Conservation (phyloP, 64 coral and sea anemone species). For the Cladopsammia gracilis region DNA sequence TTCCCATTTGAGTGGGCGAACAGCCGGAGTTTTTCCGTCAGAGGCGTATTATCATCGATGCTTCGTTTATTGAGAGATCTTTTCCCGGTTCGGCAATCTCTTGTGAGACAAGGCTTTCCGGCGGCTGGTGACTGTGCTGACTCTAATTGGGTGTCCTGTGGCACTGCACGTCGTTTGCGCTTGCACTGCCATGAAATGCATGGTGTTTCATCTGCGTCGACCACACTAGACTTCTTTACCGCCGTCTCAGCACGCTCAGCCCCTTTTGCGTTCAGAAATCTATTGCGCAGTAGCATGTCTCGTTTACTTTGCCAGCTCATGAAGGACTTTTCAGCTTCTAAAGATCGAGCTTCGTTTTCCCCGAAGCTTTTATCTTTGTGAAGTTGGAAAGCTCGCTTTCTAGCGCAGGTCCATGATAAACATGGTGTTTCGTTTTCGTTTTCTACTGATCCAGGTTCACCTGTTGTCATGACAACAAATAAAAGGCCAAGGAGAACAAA, state of each 20-base stretch:
- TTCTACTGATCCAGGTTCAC: neutral
- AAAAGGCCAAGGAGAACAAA: neutral
- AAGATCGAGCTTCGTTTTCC: neutral
- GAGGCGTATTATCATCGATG: neutral
- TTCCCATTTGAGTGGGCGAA: too few species aligned
- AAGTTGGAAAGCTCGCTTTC: neutral
- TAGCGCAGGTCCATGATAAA: neutral
- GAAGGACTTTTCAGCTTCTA: neutral
- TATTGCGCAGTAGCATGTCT: neutral
- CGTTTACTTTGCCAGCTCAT: neutral
- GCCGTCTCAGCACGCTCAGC: neutral
- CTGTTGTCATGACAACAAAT: neutral
- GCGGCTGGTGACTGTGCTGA: neutral
- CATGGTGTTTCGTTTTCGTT: neutral
- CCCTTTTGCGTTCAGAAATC: neutral
- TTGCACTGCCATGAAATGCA: neutral
- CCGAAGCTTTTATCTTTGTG: neutral
- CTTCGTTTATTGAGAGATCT: neutral
- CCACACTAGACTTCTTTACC: neutral
- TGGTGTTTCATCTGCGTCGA: neutral
- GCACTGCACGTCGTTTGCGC: neutral
- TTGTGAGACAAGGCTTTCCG: neutral
- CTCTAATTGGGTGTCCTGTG: neutral
- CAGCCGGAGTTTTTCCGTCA: neutral
- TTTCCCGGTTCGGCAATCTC: constrained; percentile 17